These are phyloP conservation scores for Centropus bengalensis DNA, from an alignment of 2,113 vertebrate species.

Conservation along the genomic window DNA sequence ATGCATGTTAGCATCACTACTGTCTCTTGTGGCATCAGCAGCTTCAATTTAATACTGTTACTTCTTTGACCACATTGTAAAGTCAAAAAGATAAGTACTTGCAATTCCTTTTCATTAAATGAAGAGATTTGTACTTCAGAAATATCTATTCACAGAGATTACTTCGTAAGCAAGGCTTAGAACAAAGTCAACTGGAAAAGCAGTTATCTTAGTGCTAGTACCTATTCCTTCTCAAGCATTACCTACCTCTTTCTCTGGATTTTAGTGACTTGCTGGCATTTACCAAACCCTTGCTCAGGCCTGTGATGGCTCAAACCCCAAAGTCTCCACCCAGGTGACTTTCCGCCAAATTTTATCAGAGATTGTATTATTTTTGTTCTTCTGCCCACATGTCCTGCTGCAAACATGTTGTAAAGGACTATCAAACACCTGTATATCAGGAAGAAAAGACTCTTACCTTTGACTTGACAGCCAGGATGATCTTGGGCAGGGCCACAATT, in stretches of 20 bases:
- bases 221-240: not conserved
- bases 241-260: not conserved
- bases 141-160: not conserved
- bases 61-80: not conserved
- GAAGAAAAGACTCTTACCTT: conserved; percentile 81
- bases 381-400: not conserved
- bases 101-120: not conserved
- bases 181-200: not conserved
- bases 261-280: not conserved
- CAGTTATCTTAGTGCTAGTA: not conserved
- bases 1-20: not conserved
- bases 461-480: conserved; percentile 93
- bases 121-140: not conserved
- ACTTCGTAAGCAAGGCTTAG: not conserved
- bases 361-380: not conserved
- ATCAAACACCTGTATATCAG: not conserved
- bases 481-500: conserved; percentile 89
- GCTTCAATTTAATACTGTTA: not conserved
- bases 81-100: not conserved
- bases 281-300: not conserved
- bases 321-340: not conserved
- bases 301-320: not conserved
- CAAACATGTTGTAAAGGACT: not conserved
- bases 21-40: not conserved
- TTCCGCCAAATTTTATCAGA: not conserved